These are phyloP conservation scores for Falco cherrug DNA, from an alignment of 2,797 vertebrate genomes.

Conservation along the genomic window DNA sequence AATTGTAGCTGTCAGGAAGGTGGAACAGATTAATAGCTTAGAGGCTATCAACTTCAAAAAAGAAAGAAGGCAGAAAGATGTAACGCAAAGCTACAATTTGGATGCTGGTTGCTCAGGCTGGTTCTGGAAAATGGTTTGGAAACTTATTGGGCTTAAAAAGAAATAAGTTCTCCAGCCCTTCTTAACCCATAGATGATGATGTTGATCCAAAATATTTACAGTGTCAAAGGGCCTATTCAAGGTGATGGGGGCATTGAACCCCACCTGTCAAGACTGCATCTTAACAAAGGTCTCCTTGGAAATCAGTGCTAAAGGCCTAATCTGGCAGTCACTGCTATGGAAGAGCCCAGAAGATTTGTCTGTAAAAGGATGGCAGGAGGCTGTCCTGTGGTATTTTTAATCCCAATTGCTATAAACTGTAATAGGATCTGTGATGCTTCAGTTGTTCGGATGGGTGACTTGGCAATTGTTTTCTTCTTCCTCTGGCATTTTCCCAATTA, in stretches of 20 bases:
- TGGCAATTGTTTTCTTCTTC: neutral
- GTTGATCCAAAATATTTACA: neutral
- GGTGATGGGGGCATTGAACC: neutral
- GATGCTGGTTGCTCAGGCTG: neutral
- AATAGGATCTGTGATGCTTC: neutral
- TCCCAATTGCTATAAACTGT: neutral
- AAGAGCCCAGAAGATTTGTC: neutral
- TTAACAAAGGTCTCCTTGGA: neutral
- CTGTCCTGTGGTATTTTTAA: neutral
- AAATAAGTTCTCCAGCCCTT: neutral
- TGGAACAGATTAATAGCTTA: neutral
- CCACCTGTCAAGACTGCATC: neutral
- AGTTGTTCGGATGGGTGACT: neutral
- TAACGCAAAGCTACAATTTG: neutral
- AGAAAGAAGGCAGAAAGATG: neutral
- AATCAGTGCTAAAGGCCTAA: neutral
- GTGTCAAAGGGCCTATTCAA: neutral
- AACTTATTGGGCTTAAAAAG: neutral
- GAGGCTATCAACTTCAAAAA: neutral
- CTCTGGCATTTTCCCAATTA: neutral
- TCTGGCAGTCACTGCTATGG: neutral
- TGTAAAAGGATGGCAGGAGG: neutral
- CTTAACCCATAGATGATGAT: neutral
- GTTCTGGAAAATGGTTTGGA: neutral
- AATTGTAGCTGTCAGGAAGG: neutral